Evolutionary conservation across 92 coral and sea anemone species (phyloP).

Genomic region (Diadumene lineata): DNA sequence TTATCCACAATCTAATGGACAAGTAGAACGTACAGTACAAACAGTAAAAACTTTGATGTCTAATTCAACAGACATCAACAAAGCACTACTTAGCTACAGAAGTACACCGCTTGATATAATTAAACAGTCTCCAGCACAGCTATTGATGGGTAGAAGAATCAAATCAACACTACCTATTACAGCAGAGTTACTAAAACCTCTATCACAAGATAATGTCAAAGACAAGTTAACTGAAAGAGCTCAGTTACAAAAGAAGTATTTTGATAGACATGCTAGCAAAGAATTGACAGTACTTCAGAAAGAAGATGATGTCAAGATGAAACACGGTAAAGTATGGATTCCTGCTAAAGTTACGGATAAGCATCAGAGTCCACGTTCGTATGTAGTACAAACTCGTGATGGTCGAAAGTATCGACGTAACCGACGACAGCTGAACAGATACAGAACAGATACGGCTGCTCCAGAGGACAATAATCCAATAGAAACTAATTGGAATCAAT

Average conservation of each 20-base stretch:
- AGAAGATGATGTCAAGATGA: conserved; percentile 35
- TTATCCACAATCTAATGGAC: conserved; percentile 38
- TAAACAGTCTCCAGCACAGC: conserved; percentile 31
- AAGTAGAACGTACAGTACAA: conserved; percentile 35
- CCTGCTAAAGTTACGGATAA: conserved; percentile 46
- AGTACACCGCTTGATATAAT: conserved; percentile 37
- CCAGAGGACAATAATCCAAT: background rate
- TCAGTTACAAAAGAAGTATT: conserved; percentile 36
- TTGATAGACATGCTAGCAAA: conserved; percentile 43
- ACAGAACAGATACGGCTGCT: conserved; percentile 1
- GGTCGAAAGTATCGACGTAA: conserved; percentile 61
- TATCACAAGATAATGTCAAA: conserved; percentile 36
- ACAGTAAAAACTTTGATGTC: conserved; percentile 37
- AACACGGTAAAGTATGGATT: conserved; percentile 62
- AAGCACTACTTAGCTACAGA: conserved; percentile 38
- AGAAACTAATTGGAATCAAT: background rate
- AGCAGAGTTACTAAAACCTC: conserved; percentile 23
- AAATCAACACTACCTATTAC: conserved; percentile 30
- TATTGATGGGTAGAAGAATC: conserved; percentile 29
- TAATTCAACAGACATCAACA: conserved; percentile 25
- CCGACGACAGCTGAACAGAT: conserved; percentile 45
- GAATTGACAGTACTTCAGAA: conserved; percentile 30
- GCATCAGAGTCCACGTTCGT: conserved; percentile 44
- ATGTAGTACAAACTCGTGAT: conserved; percentile 57
- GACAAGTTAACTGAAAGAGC: conserved; percentile 29